phyloP scores from a whole-genome alignment of 2,113 vertebrate genomes.

The Poecilia latipinna region DNA sequence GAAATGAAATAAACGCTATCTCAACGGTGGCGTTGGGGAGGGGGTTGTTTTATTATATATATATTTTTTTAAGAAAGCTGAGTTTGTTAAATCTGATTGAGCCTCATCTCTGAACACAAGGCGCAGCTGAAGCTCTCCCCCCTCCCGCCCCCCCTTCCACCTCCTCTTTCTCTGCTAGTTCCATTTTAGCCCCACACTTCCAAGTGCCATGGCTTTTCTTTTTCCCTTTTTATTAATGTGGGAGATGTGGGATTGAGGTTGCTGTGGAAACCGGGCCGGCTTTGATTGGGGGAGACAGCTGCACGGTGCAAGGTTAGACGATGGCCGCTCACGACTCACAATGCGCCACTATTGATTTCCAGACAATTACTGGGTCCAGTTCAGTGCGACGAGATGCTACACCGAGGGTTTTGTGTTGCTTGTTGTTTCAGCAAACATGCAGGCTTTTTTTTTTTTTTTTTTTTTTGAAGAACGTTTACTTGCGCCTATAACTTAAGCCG shows the following conservation, averaged over 20 bases:
- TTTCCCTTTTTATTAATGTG: constrained; percentile 57
- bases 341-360: constrained; percentile 68
- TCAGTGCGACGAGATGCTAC: constrained; percentile 32
- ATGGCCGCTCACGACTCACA: constrained; percentile 58
- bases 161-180: constrained; percentile 7
- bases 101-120: constrained; percentile 10
- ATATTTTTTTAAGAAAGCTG: constrained; percentile 21
- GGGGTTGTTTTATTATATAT: constrained; percentile 2
- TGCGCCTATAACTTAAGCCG: constrained; percentile 14
- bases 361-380: constrained; percentile 61
- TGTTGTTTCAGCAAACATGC: constrained; percentile 5
- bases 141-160: background rate
- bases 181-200: constrained; percentile 31
- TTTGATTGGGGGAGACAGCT: constrained; percentile 68
- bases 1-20: constrained; percentile 63
- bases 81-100: constrained; percentile 42
- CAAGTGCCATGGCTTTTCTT: constrained; percentile 37
- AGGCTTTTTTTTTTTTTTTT: constrained; percentile 28
- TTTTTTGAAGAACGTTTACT: constrained; percentile 37
- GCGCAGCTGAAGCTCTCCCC: constrained; percentile 27
- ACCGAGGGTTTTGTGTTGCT: constrained; percentile 21
- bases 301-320: constrained; percentile 68
- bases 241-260: constrained; percentile 70
- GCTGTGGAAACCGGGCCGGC: constrained; percentile 59
- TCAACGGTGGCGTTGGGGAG: constrained; percentile 25